Evolutionary conservation across 2,797 vertebrate genomes (phyloP), one percentile per base, ranked within the genome.

Genomic region (Pagetopsis macropterus): DNA sequence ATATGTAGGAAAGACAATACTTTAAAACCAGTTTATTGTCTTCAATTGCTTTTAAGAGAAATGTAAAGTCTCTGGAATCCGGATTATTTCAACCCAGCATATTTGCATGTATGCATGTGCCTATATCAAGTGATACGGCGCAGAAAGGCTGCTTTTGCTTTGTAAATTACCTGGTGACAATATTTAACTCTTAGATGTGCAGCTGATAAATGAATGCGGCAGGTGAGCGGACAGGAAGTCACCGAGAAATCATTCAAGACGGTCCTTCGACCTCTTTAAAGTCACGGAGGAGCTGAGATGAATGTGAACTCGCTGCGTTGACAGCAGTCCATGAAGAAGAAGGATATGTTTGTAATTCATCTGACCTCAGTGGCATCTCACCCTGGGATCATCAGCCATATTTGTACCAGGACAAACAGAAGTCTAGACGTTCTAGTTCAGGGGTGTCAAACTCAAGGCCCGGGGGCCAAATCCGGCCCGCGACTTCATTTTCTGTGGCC

Each of bases 231-330:
- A 69, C 66, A 71, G 58, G 23, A 55, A 3, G 16, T 73, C 37
- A 9, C 7, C 41, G 62, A 70, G 71, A 75, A 75, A 70, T 72
- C 55, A 61, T 4, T 2, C 5, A 66, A 40, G 70, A 76, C 69
- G 65, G 74, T 80, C 73, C 57, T 82, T 82, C 88, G 82, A 87
- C 83, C 81, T 84, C 64, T 60, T 37, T 9, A 43, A 84, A 75
- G 79, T 87, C 79, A 65, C 44, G 46, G 41, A 62, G 52, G 44
- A 82, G 72, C 70, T 64, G 65, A 72, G 72, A 79, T 82, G 74
- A 76, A 65, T 69, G 57, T 58, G 14, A 82, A 76, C 33, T 62
- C 19, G 31, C 16, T 50, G 54, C 56, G 69, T 41, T 73, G 60
- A 71, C 19, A 11, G 41, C 19, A 19, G 19, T 69, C 33, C 5